phyloP scores from a whole-genome alignment of 2,113 vertebrate genomes.

The Xenopus tropicalis region UCB_Xtro_10.0 CM004447.2:292501-293000 shows the following conservation, averaged over 20 bases:
- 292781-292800: background rate
- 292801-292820: too few species aligned
- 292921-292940: background rate
- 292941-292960: background rate
- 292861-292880: background rate
- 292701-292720: background rate
- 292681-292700: background rate
- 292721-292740: background rate
- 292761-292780: background rate
- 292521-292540: too few species aligned
- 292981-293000: slow-evolving; percentile 64
- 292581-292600: too few species aligned
- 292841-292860: background rate
- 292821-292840: too few species aligned
- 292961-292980: slow-evolving; percentile 69
- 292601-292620: background rate
- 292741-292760: background rate
- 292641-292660: too few species aligned
- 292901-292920: too few species aligned
- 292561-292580: too few species aligned
- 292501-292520: slow-evolving; percentile 64
- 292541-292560: too few species aligned
- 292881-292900: too few species aligned
- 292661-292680: too few species aligned
- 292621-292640: slow-evolving; percentile 50